Percentiles rank a stretch among this genome's conserved stretches.
Evolutionary conservation across 2,888 invertebrate genomes (phyloP).

Genomic region (Syrphus vitripennis): DNA sequence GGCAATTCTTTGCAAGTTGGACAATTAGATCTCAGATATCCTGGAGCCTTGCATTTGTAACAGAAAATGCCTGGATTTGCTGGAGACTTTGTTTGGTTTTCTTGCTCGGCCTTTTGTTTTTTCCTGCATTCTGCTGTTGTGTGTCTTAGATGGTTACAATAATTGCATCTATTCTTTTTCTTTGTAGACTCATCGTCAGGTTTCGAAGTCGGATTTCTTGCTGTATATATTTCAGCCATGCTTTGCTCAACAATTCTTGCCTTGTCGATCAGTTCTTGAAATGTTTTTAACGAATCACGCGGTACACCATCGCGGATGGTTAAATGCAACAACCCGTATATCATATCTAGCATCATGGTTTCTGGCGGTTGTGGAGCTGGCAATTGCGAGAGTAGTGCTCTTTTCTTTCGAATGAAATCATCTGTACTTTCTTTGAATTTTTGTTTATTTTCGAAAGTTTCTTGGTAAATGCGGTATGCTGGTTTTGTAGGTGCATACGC

Average conservation of each 20-base stretch:
- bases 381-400: no score
- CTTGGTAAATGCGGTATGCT: slow-evolving; percentile 44
- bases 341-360: background rate
- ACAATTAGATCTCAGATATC: no score
- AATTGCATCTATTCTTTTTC: background rate
- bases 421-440: slow-evolving; percentile 50
- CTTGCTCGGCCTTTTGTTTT: no score
- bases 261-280: background rate
- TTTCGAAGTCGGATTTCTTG: background rate
- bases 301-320: background rate
- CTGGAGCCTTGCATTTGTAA: no score
- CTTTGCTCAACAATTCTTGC: background rate
- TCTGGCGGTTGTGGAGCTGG: background rate
- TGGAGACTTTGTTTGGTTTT: background rate
- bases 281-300: background rate
- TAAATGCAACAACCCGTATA: background rate
- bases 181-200: background rate
- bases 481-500: slow-evolving; percentile 58
- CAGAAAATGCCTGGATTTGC: background rate
- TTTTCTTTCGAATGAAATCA: slow-evolving; percentile 19
- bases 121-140: no score
- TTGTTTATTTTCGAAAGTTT: slow-evolving; percentile 26
- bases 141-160: no score
- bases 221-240: background rate
- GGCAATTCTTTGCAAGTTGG: background rate